Evolutionary conservation across 2,113 vertebrate species (phyloP).

Genomic region (Misgurnus mizolepis): DNA sequence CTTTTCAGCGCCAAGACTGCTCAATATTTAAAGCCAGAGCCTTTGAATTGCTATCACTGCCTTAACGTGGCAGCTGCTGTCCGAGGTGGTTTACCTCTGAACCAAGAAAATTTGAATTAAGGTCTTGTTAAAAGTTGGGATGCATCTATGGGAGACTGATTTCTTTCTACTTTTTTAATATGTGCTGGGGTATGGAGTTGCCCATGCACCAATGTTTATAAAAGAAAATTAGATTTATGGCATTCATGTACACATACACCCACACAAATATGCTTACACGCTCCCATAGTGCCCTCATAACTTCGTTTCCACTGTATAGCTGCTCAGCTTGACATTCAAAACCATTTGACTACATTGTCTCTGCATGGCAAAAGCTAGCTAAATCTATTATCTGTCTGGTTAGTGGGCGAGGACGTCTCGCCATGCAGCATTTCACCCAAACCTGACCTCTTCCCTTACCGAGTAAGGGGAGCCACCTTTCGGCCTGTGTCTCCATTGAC

Average conservation of each 20-base stretch:
- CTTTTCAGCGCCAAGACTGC: constrained; percentile 57
- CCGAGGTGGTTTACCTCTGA: constrained; percentile 54
- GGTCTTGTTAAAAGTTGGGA: constrained; percentile 47
- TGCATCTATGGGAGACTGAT: constrained; percentile 16
- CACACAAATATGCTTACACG: constrained; percentile 55
- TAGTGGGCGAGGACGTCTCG: not conserved
- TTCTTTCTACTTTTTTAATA: constrained; percentile 44
- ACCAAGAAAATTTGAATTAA: constrained; percentile 52
- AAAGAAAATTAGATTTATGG: constrained; percentile 44
- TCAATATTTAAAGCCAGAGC: constrained; percentile 70
- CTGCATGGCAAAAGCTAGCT: not conserved
- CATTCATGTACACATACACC: constrained; percentile 53
- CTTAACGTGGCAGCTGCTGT: constrained; percentile 58
- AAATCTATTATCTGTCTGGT: constrained; percentile 10
- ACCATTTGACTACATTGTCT: constrained; percentile 5
- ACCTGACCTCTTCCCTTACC: not conserved
- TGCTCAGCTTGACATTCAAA: constrained; percentile 36
- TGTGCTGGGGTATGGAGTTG: not conserved
- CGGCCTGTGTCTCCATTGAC: not conserved
- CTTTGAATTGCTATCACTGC: constrained; percentile 58
- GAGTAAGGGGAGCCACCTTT: not conserved
- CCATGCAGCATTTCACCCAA: not conserved
- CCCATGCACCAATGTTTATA: constrained; percentile 12
- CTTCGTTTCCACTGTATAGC: constrained; percentile 25
- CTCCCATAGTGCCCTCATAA: constrained; percentile 1